phyloP scores from a whole-genome alignment of 2,113 vertebrate species.

The Corydoras maculifer region DNA sequence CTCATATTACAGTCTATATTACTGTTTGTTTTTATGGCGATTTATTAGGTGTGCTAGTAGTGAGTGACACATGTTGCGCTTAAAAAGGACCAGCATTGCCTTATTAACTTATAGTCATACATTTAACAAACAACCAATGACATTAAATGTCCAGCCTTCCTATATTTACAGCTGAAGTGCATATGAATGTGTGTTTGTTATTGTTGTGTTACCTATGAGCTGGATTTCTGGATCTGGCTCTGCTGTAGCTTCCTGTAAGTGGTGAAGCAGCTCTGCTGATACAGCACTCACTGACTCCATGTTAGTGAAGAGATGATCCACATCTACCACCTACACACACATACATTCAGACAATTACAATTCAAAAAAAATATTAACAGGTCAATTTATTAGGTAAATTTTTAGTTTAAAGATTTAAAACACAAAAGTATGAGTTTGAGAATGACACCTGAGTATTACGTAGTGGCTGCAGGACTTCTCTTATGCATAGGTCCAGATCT shows the following conservation, averaged over 20 bases:
- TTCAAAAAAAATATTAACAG: no score
- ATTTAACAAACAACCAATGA: no score
- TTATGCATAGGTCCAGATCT: constrained; percentile 81
- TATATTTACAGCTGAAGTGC: neutral
- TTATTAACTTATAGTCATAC: no score
- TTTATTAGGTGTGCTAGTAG: no score
- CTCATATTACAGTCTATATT: no score
- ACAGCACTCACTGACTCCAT: constrained; percentile 85
- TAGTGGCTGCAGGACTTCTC: constrained; percentile 82
- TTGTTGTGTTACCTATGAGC: constrained; percentile 73
- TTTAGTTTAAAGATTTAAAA: no score
- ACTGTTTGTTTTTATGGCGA: no score
- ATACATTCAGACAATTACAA: neutral
- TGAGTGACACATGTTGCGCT: no score
- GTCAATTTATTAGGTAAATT: no score
- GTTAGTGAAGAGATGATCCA: constrained; percentile 90
- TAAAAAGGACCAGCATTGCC: no score
- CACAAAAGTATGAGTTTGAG: neutral
- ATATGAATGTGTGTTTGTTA: constrained; percentile 17
- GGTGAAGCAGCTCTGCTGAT: constrained; percentile 78
- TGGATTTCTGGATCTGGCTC: constrained; percentile 79
- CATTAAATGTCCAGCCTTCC: no score
- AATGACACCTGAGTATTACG: constrained; percentile 72
- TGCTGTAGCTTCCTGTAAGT: constrained; percentile 75
- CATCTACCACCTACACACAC: constrained; percentile 75